These are phyloP conservation scores for Dolichopus griseipennis DNA, from an alignment of 2,888 invertebrate genomes.

Conservation along the genomic window DNA sequence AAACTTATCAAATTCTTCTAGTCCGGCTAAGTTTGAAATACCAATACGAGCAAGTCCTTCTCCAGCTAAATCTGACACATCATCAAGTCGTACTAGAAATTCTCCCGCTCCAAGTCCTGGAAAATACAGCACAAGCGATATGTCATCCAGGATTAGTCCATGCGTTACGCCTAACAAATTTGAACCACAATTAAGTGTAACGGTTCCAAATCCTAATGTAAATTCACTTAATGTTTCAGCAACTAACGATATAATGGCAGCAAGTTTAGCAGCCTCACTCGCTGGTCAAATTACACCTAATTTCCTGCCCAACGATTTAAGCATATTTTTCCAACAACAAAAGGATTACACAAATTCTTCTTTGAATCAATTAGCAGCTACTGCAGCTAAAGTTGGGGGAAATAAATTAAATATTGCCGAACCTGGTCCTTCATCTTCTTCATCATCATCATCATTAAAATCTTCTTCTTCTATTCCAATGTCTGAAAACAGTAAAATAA, in stretches of 20 bases:
- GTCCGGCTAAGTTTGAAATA: conserved; percentile 47
- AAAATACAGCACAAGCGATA: conserved; percentile 40
- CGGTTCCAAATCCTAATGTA: conserved; percentile 18
- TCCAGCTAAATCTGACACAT: conserved; percentile 50
- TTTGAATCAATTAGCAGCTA: conserved; percentile 38
- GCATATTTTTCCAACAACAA: conserved; percentile 34
- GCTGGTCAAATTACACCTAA: conserved; percentile 40
- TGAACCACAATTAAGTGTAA: conserved; percentile 25
- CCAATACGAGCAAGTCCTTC: conserved; percentile 52
- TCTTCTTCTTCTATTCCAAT: conserved; percentile 31
- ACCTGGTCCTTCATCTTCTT: conserved; percentile 32
- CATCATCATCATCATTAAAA: conserved; percentile 32
- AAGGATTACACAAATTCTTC: conserved; percentile 41
- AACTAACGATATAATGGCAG: conserved; percentile 40
- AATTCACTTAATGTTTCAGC: conserved; percentile 26
- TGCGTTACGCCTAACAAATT: conserved; percentile 40
- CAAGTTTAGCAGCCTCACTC: conserved; percentile 37
- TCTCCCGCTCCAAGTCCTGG: conserved; percentile 47
- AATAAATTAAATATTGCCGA: conserved; percentile 22
- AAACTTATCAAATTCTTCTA: conserved; percentile 41
- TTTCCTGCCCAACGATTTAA: conserved; percentile 38
- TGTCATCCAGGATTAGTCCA: conserved; percentile 37
- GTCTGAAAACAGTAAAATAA: background rate
- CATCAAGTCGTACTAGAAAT: conserved; percentile 49
- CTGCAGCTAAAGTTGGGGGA: conserved; percentile 39